phyloP scores from a whole-genome alignment of 64 coral and sea anemone genomes.

The Montipora sp. region DNA sequence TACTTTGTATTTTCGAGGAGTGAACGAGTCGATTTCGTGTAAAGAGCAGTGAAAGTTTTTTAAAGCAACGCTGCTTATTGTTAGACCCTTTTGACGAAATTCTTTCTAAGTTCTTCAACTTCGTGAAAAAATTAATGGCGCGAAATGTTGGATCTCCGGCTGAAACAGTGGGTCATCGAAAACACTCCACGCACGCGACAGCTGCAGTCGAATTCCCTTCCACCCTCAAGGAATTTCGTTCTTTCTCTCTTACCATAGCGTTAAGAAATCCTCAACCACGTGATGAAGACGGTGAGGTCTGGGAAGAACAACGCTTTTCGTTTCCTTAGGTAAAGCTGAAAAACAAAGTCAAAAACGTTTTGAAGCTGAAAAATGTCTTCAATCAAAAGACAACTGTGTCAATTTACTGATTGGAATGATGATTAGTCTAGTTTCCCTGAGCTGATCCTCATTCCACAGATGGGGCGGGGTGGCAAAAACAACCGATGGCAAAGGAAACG shows the following conservation, averaged over 20 bases:
- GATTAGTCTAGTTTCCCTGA: too few relatives aligned
- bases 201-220: background rate
- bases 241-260: slow-evolving; percentile 54
- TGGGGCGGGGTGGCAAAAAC: too few relatives aligned
- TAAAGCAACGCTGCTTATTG: too few relatives aligned
- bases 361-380: background rate
- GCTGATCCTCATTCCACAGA: too few relatives aligned
- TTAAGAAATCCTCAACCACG: slow-evolving; percentile 92
- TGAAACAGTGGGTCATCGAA: background rate
- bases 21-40: too few relatives aligned
- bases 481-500: too few relatives aligned
- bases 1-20: too few relatives aligned
- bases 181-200: background rate
- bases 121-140: background rate
- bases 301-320: slow-evolving; percentile 58
- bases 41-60: too few relatives aligned
- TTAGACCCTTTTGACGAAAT: too few relatives aligned
- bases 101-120: background rate
- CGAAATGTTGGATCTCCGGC: background rate
- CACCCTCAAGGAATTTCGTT: too few relatives aligned
- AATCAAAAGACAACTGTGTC: background rate
- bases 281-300: slow-evolving; percentile 88
- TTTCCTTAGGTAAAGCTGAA: slow-evolving; percentile 24
- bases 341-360: background rate
- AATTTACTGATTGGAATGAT: too few relatives aligned